Percentiles rank a stretch among this genome's conserved stretches.
Conservation (phyloP, 2,797 vertebrate species). For the Eupleurogrammus muticus region DNA sequence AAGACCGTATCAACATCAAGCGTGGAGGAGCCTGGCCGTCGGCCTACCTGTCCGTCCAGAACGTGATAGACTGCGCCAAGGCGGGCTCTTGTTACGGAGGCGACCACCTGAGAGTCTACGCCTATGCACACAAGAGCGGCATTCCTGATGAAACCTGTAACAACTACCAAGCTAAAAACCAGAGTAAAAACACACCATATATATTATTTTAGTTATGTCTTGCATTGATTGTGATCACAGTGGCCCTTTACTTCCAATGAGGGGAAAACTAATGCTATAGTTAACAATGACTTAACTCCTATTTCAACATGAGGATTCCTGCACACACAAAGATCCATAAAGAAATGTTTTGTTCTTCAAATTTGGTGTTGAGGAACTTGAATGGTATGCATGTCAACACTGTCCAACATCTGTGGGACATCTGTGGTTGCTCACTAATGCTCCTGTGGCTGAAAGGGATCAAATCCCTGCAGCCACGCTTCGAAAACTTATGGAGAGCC, state of each 20-base stretch:
- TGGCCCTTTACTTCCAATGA: too few relatives aligned
- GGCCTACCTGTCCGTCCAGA: conserved; percentile 92
- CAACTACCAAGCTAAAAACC: conserved; percentile 95
- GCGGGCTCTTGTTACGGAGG: conserved; percentile 92
- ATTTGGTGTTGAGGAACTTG: background rate
- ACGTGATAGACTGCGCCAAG: conserved; percentile 90
- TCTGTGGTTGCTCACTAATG: background rate
- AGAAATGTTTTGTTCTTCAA: background rate
- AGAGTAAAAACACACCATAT: conserved; percentile 79
- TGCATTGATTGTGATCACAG: background rate
- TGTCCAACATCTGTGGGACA: background rate
- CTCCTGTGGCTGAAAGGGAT: background rate
- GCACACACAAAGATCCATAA: background rate
- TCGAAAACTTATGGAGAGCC: background rate
- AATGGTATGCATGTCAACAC: background rate
- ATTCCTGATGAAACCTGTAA: conserved; percentile 97
- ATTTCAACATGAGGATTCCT: background rate
- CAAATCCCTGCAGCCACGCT: background rate
- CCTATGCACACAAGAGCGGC: conserved; percentile 87
- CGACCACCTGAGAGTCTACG: conserved; percentile 89
- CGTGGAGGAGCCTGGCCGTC: conserved; percentile 92
- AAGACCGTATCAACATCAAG: conserved; percentile 95
- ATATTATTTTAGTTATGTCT: accelerated
- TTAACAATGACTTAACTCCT: too few relatives aligned
- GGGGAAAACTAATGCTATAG: too few relatives aligned